phyloP scores from a whole-genome alignment of 2,888 invertebrate species.

The Fragum fragum region DNA sequence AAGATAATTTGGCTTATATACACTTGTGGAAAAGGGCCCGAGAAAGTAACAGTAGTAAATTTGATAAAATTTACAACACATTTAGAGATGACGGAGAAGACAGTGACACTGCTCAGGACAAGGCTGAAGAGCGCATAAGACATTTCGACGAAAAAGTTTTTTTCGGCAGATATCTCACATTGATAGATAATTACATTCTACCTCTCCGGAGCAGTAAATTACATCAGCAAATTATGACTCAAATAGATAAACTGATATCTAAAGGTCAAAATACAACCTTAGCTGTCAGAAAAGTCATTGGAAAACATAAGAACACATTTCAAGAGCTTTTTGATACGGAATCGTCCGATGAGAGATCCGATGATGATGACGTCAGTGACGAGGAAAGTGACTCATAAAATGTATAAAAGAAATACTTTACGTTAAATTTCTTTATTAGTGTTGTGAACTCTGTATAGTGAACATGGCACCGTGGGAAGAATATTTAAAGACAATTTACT shows the following conservation, averaged over 20 bases:
- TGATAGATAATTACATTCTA: conserved; percentile 28
- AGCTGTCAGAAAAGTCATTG: too few species aligned
- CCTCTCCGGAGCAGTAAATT: too few species aligned
- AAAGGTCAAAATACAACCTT: too few species aligned
- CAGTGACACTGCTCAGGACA: conserved; percentile 31
- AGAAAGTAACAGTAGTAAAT: background rate
- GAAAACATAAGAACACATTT: too few species aligned
- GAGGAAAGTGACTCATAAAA: conserved; percentile 26
- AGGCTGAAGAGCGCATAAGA: conserved; percentile 18
- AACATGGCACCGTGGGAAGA: conserved; percentile 51
- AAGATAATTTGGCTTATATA: conserved; percentile 35
- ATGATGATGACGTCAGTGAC: background rate
- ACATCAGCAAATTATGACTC: too few species aligned
- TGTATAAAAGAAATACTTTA: background rate
- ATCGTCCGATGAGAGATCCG: background rate
- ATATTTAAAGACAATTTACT: conserved; percentile 59
- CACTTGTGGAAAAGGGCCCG: conserved; percentile 19
- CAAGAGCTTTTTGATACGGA: conserved; percentile 11
- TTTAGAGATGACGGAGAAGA: conserved; percentile 27
- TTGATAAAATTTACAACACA: conserved; percentile 11
- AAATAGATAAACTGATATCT: too few species aligned
- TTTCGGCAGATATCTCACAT: conserved; percentile 12
- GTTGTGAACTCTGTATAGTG: conserved; percentile 1
- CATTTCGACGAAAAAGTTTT: conserved; percentile 24
- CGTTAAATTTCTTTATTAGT: background rate